Base-by-base conservation (phyloP, 2,888 invertebrate genomes). In the Argyresthia goedartella region DNA sequence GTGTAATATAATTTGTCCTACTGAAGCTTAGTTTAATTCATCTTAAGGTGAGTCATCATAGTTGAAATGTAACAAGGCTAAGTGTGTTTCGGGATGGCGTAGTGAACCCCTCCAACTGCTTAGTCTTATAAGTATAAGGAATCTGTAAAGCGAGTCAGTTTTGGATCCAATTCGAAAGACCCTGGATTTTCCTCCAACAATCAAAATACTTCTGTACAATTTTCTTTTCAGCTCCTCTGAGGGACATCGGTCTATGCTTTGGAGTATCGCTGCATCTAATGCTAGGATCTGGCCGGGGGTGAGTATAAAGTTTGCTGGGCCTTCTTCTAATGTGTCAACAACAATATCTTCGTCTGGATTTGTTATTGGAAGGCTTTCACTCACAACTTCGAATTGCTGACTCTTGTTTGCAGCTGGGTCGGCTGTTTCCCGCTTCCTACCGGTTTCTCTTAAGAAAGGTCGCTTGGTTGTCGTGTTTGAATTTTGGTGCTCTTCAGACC, bases 181-280 rank as follows among this genome's bases (percentile, higher is more conserved):
- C 96, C 50, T 92, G 90, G 59, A 96, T 92, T 76, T 96, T 2
- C 97, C 96, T 7, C 98, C 98, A 7, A 98, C 95, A 1, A 98
- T 91, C 16, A 98, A 82, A 56, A 98, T 94, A 64, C 94, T 95
- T 53, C 95, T 95, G 71, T 96, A 97, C 96, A 98, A 97, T 80
- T 97, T 96, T 47, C 95, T 88, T 74, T 96, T 97, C 53, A 96
- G 76, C 60, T 98, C 98, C 59, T 97, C 97, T 52, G 89, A 93
- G 4, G 92, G 91, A 78, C 96, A 96, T 62, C 94, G 89, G 65
- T 97, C 97, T 59, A 98, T 97, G 65, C 97, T 95, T 66, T 95
- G 94, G 1, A 97, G 77, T 56, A 98, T 93, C 0, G 97, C 97
- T 64, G 96, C 94, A 76, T 98, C 98, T 51, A 98, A 76, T 0